Base-by-base conservation (phyloP, 2,888 invertebrate species). In the Idaea dimidiata region DNA sequence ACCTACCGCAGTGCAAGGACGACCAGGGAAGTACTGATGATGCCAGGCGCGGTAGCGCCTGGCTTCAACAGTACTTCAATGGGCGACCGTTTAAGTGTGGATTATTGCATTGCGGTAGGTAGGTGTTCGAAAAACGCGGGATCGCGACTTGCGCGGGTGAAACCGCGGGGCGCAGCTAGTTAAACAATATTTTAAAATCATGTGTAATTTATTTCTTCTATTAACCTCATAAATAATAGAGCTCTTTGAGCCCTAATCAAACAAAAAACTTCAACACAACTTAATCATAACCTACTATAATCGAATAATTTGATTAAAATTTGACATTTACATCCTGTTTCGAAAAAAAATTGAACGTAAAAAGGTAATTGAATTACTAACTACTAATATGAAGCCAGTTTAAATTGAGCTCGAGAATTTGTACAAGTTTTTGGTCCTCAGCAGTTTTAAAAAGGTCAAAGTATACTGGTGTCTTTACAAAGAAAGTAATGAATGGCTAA, bases 231-330 rank as follows among this genome's bases (percentile, higher is more conserved):
- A 24, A 24, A 43, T 43, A 43, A 43, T 43, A 43, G 43, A 43
- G 10, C 43, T 14, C 1, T 43, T 43, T 0, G 10, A 43, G 10
- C 43, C 43, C 43, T 43, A 43, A 10, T 43, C 43, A 43, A 43
- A 43, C 43, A 63, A 65, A 17, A 33, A 61, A 63, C 62, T 67
- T 66, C 62, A 60, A 69, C 65, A 17, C 31, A 76, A 72, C 72
- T 72, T 80, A 86, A 87, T 89, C 88, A 89, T 89, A 89, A 88
- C 78, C 75, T 62, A 17, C 74, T 63, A 71, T 84, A 88, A 77
- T 81, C 66, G 67, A 79, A 71, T 89, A 88, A 89, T 89, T 89
- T 89, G 87, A 89, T 89, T 89, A 89, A 89, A 86, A 83, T 86
- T 87, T 89, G 89, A 89, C 89, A 72, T 79, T 81, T 85, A 72